phyloP scores from a whole-genome alignment of 2,888 invertebrate species.

The Sesia bembeciformis region DNA sequence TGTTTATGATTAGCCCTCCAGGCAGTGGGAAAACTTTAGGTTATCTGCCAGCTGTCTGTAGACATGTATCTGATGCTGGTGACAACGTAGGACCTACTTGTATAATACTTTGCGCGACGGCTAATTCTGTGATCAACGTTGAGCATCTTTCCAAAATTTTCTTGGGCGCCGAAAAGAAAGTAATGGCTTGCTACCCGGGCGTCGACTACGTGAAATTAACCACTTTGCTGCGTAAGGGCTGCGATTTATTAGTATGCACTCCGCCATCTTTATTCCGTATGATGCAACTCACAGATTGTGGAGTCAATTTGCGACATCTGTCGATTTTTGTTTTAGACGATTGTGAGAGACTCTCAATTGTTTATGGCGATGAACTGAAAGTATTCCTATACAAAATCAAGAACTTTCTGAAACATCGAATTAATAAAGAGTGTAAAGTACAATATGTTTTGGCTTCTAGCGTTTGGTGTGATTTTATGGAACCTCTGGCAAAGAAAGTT shows the following conservation, averaged over 20 bases:
- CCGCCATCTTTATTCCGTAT: constrained; percentile 72
- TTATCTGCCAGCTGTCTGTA: constrained; percentile 79
- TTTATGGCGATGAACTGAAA: constrained; percentile 63
- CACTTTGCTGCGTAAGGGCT: constrained; percentile 75
- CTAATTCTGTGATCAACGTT: constrained; percentile 68
- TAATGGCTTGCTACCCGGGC: constrained; percentile 57
- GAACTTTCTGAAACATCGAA: constrained; percentile 51
- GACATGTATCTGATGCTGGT: constrained; percentile 65
- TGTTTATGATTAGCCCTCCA: constrained; percentile 76
- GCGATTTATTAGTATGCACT: constrained; percentile 82
- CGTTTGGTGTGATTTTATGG: constrained; percentile 77
- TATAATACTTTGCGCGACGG: constrained; percentile 78
- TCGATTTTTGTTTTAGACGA: constrained; percentile 82
- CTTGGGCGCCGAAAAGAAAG: constrained; percentile 35
- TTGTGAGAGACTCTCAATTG: constrained; percentile 76
- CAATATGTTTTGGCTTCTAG: constrained; percentile 77
- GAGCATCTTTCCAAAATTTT: constrained; percentile 52
- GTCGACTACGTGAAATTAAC: constrained; percentile 40
- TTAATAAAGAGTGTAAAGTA: constrained; percentile 53
- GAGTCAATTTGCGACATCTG: constrained; percentile 75
- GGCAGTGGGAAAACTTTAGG: constrained; percentile 81
- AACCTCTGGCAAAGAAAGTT: constrained; percentile 68
- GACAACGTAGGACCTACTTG: constrained; percentile 75
- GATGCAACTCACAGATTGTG: constrained; percentile 39
- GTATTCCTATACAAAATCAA: constrained; percentile 52